Evolutionary conservation across 2,888 invertebrate species (phyloP).

Genomic region (Pristionchus fissidentatus): DNA sequence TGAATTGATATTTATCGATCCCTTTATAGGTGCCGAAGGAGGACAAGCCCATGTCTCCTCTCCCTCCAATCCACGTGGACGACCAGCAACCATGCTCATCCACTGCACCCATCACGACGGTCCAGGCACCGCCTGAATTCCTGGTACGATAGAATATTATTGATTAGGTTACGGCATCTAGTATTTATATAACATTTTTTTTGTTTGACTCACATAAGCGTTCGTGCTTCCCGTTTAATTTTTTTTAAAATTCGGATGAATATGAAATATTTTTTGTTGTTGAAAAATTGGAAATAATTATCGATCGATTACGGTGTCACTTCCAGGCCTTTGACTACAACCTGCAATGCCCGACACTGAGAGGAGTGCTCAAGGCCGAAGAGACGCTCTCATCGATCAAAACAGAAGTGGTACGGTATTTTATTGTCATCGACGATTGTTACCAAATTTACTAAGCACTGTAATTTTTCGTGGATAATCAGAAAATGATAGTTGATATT

Average conservation of each 20-base stretch:
- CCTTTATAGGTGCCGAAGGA: background rate
- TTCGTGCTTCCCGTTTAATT: too few species aligned
- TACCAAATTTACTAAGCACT: background rate
- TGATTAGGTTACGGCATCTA: background rate
- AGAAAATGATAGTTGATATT: too few species aligned
- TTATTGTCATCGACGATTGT: too few species aligned
- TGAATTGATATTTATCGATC: background rate
- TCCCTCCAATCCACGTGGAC: constrained; percentile 16
- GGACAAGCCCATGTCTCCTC: background rate
- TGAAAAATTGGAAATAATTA: too few species aligned
- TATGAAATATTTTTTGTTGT: too few species aligned
- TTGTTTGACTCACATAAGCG: too few species aligned
- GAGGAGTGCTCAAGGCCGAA: background rate
- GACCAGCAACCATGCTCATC: constrained; percentile 19
- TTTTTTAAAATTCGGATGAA: too few species aligned
- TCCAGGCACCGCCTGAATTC: background rate
- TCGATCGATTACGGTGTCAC: background rate
- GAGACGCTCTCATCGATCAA: background rate
- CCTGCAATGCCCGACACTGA: background rate
- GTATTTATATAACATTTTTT: background rate
- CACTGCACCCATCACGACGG: constrained; percentile 11
- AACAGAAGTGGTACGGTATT: background rate
- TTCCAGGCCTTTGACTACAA: constrained; percentile 19
- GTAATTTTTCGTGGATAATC: too few species aligned
- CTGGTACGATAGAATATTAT: background rate